Percentiles rank a stretch among this genome's conserved stretches.
Evolutionary conservation across 1,140 invertebrate species (phyloP).

Genomic region (Pomacea maculata): DNA sequence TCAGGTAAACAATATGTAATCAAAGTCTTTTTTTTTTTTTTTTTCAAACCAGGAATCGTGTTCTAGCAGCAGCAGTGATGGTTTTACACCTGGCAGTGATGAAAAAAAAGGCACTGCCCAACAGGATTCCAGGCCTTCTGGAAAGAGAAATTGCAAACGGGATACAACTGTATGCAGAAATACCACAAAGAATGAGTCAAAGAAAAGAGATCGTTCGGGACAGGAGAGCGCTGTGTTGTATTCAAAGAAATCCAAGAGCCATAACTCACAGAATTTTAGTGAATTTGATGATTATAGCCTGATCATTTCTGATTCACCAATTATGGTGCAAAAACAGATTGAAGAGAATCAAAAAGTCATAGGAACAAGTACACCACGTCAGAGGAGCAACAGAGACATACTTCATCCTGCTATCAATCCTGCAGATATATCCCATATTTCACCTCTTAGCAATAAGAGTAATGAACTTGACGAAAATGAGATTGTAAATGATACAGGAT

Average conservation of each 20-base stretch:
- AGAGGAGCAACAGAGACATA: neutral
- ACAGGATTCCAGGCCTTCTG: conserved; percentile 30
- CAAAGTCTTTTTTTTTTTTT: neutral
- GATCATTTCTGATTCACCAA: conserved; percentile 22
- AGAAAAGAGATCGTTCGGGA: conserved; percentile 6
- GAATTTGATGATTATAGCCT: conserved; percentile 57
- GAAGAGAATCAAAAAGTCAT: conserved; percentile 2
- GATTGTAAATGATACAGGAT: neutral
- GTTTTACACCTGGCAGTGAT: conserved; percentile 7
- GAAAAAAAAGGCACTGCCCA: conserved; percentile 13
- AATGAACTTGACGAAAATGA: neutral
- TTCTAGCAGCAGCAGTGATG: conserved; percentile 35
- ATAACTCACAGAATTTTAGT: conserved; percentile 46
- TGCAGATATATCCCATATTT: conserved; percentile 10
- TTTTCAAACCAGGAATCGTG: conserved; percentile 28
- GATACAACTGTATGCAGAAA: neutral
- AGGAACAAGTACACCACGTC: conserved; percentile 44
- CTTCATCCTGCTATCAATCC: neutral
- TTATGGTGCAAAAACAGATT: neutral
- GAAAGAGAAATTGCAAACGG: neutral
- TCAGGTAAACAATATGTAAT: too few relatives aligned
- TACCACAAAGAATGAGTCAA: conserved; percentile 2
- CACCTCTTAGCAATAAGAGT: neutral
- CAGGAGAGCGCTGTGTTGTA: conserved; percentile 9
- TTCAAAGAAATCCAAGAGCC: conserved; percentile 10